Evolutionary conservation across 1,140 invertebrate genomes (phyloP), one percentile per base, ranked within the genome.

Genomic region (Gonatopus flavifemur): DNA sequence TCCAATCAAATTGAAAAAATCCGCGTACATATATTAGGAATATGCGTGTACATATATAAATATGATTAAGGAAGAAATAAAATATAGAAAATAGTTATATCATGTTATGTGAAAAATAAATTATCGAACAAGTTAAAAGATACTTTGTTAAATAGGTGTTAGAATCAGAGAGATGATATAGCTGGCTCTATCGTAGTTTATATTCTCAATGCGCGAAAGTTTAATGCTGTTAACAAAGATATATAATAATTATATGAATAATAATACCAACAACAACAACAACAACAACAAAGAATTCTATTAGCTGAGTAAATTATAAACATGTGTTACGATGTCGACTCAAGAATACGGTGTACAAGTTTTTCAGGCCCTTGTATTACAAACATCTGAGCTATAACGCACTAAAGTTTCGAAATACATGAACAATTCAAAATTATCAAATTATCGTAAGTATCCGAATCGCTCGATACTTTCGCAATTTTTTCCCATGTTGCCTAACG

Each of bases 141-240:
- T n/a, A 55, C 52, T 62, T 71, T 72, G 66, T 72, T 71, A 69
- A 71, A 57, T 69, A 73, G 67, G 55, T 67, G 55, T 56, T 71
- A 70, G 65, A 57, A 52, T 53, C 55, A 59, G 52, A 51, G 41
- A 64, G 55, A 69, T 67, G 68, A 74, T 64, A 67, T 70, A 73
- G 69, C 62, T 74, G 71, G 69, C 70, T 73, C 71, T 73, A 74
- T 73, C 62, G 66, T 74, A 76, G 66, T 67, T 70, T 62, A 62
- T 65, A 66, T 65, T 65, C 45, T 67, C 55, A 60, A 54, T 47
- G 45, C 49, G 58, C 60, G 61, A 67, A 66, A 65, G 55, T 70
- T 72, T 55, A 66, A 66, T 30, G 54, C 59, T 50, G 53, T 63
- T 60, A 51, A 62, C 28, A 22, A n/a, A n/a, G n/a, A n/a, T n/a